These are phyloP conservation scores for Pseudolaguvia tuberculata DNA, from an alignment of 2,113 vertebrate genomes.

Conservation along the genomic window DNA sequence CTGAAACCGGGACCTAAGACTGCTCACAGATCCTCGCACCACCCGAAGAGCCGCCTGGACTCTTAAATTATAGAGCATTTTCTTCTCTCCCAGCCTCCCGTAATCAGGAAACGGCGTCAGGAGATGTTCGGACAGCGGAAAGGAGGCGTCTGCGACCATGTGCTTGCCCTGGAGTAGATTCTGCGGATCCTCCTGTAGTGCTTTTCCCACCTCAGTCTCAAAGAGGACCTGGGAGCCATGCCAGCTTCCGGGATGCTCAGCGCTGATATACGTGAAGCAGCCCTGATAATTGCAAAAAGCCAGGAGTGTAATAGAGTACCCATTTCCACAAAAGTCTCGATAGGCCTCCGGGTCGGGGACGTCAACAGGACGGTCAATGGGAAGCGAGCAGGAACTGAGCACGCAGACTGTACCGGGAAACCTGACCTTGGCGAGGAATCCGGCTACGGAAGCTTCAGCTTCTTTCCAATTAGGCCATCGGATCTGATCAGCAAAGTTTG, in stretches of 20 bases:
- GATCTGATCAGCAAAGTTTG: constrained; percentile 32
- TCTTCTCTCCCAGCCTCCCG: constrained; percentile 35
- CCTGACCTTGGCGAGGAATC: constrained; percentile 27
- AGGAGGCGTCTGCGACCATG: constrained; percentile 34
- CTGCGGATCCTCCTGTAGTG: constrained; percentile 33
- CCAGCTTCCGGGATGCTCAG: constrained; percentile 47
- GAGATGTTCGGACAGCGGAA: constrained; percentile 46
- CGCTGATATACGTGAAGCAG: constrained; percentile 35
- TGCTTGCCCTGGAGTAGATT: constrained; percentile 40
- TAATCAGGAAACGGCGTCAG: constrained; percentile 47
- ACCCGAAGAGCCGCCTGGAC: constrained; percentile 35
- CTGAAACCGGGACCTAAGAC: constrained; percentile 33
- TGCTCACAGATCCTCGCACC: constrained; percentile 23
- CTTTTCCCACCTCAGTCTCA: constrained; percentile 41
- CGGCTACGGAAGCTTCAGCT: constrained; percentile 25
- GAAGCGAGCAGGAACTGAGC: constrained; percentile 31
- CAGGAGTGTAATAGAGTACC: constrained; percentile 39
- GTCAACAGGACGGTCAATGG: constrained; percentile 36
- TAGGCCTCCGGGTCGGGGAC: constrained; percentile 43
- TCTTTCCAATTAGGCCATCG: constrained; percentile 38
- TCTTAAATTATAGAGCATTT: constrained; percentile 41
- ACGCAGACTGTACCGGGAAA: constrained; percentile 41
- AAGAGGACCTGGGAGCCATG: constrained; percentile 35
- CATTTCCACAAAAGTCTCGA: constrained; percentile 2
- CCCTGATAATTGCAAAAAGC: constrained; percentile 44